Evolutionary conservation across 2,113 vertebrate genomes (phyloP), one percentile per base, ranked within the genome.

Genomic region (Myiozetetes cayanensis): DNA sequence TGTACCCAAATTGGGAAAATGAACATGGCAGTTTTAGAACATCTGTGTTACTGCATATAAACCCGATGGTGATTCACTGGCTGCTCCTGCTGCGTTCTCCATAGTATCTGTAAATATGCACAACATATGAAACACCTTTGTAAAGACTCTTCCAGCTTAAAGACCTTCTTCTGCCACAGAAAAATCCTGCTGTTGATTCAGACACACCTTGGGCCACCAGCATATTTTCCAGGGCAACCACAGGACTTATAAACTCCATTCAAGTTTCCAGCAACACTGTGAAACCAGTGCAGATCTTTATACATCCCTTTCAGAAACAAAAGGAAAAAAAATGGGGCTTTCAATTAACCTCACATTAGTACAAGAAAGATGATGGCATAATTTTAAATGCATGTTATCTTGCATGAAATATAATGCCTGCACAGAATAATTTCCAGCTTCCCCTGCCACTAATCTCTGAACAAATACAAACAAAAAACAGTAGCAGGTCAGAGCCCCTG

Each of bases 391-490:
- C 0, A 0, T 73, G 46, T 95, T 88, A 88, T 86, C 55, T 75
- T 18, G 1, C 46, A 55, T 87, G 67, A 88, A 95, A 72, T 85
- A 73, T 46, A 56, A 87, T n/a, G 73, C 28, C 55, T 83, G 41
- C 6, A 30, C 30, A 66, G 75, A 75, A 63, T 56, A 4, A 68
- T 56, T 85, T 77, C 55, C 89, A 73, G 43, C 56, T 74, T 86
- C 53, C 44, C 21, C 31, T 52, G 65, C 17, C 0, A 7, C 83
- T 94, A 72, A 82, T 84, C 80, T 86, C 70, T 78, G 66, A 94
- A 89, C 47, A 97, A 95, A 95, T 56, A 73, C 70, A 67, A 96
- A 88, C 85, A 92, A 92, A 86, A 94, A 83, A 6, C 74, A 90
- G 91, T 70, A 86, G 49, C 74, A 79, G 84, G 86, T 92, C 85